Evolutionary conservation across 2,797 vertebrate species (phyloP).

Genomic region (Thripadectes ignobilis): DNA sequence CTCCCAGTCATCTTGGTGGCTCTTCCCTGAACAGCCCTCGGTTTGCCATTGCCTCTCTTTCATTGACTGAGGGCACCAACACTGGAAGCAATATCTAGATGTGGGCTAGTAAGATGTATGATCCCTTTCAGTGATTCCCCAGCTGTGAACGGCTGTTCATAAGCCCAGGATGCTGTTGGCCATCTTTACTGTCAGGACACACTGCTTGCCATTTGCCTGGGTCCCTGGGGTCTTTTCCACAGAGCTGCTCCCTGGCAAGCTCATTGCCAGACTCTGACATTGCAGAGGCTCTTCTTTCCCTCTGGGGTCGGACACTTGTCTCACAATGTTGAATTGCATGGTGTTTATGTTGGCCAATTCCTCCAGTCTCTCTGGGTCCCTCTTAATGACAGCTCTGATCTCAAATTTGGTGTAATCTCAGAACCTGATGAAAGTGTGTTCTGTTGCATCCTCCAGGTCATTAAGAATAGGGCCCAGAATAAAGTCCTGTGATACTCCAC

Average conservation of each 20-base stretch:
- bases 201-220: neutral
- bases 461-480: neutral
- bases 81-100: neutral
- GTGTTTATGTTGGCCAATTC: neutral
- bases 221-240: neutral
- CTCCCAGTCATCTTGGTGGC: neutral
- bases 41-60: neutral
- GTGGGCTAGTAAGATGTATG: neutral
- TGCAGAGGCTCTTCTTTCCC: neutral
- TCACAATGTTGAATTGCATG: neutral
- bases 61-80: neutral
- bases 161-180: neutral
- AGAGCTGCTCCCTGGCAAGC: neutral
- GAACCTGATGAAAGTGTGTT: neutral
- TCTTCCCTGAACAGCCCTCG: neutral
- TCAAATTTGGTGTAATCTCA: neutral
- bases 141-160: neutral
- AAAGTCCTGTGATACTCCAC: neutral
- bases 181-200: too few relatives aligned
- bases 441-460: neutral
- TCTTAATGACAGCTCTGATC: neutral
- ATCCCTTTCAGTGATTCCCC: neutral
- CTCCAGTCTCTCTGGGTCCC: neutral
- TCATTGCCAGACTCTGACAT: neutral
- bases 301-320: neutral